Evolutionary conservation across 2,113 vertebrate species (phyloP).

Genomic region (Herpetotheres cachinnans): DNA sequence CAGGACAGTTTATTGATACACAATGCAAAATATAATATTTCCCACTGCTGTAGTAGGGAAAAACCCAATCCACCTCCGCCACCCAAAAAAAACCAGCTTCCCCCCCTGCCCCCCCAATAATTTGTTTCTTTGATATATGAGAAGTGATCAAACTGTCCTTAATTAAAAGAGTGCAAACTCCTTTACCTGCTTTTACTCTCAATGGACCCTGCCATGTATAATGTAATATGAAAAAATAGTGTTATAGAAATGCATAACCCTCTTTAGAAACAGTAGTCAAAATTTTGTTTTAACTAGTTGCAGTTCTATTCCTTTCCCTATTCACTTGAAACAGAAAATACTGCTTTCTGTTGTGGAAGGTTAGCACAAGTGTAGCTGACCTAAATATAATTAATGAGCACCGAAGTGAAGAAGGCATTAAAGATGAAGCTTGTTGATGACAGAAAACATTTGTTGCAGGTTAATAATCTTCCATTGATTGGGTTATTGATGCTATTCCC

Average conservation of each 20-base stretch:
- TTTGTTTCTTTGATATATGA: background rate
- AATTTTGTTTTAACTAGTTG: slow-evolving; percentile 24
- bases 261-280: background rate
- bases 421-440: background rate
- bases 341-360: background rate
- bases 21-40: background rate
- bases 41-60: background rate
- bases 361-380: background rate
- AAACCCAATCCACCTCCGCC: fast-evolving
- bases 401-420: background rate
- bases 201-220: background rate
- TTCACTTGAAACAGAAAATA: background rate
- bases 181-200: background rate
- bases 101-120: fast-evolving
- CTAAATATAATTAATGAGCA: slow-evolving; percentile 52
- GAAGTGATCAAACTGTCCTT: background rate
- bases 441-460: background rate
- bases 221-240: background rate
- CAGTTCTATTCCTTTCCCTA: background rate
- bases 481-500: background rate
- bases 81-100: background rate
- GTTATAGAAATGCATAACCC: background rate
- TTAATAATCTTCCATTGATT: background rate
- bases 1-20: background rate
- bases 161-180: background rate